phyloP scores from a whole-genome alignment of 2,888 invertebrate genomes.

The Cotesia congregata region DNA sequence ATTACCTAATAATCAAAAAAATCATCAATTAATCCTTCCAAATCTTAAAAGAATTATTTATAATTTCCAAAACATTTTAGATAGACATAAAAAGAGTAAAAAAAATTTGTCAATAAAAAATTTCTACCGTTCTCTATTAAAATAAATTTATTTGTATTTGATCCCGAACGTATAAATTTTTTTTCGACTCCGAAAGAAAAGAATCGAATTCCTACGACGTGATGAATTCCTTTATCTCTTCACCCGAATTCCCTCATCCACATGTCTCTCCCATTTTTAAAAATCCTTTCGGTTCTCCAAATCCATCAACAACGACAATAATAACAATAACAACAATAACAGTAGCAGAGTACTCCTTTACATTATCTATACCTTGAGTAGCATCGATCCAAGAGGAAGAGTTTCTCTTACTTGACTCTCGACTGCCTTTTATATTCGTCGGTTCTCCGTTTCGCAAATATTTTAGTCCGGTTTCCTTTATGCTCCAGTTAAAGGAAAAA shows the following conservation, averaged over 20 bases:
- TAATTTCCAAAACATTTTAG: no score
- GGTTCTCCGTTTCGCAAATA: slow-evolving; percentile 18
- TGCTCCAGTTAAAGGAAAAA: slow-evolving; percentile 22
- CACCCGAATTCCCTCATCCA: slow-evolving; percentile 36
- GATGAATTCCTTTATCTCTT: slow-evolving; percentile 56
- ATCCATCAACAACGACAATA: background rate
- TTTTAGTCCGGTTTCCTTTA: slow-evolving; percentile 32
- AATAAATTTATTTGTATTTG: no score
- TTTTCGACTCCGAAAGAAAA: background rate
- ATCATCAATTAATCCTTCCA: no score
- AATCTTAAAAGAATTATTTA: no score
- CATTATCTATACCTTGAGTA: background rate
- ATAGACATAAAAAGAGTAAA: no score
- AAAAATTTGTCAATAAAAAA: background rate
- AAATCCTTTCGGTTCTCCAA: background rate
- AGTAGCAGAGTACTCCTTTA: background rate
- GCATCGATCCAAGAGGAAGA: slow-evolving; percentile 4
- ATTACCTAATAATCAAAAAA: background rate
- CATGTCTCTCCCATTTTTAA: background rate
- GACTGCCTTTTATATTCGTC: slow-evolving; percentile 13
- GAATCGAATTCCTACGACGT: slow-evolving; percentile 46
- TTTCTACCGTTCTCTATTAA: slow-evolving; percentile 8
- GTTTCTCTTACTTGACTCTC: background rate
- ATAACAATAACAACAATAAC: background rate
- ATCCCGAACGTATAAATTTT: background rate